Evolutionary conservation across 2,888 invertebrate genomes (phyloP).

Genomic region (Eristalis pertinax): DNA sequence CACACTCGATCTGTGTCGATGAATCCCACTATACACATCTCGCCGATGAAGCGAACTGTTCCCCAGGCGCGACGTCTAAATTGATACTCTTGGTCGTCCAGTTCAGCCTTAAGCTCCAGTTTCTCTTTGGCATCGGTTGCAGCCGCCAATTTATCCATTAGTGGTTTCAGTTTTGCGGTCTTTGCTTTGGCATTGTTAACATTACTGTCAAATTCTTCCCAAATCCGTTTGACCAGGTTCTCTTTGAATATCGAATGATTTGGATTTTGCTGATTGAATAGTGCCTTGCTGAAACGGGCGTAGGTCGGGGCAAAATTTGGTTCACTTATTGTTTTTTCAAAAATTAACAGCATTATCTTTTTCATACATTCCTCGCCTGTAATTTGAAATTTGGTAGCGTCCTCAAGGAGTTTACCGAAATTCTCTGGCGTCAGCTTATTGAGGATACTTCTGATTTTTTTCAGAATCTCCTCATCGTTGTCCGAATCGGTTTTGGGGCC

Average conservation of each 20-base stretch:
- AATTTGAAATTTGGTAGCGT: slow-evolving; percentile 77
- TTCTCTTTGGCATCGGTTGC: slow-evolving; percentile 76
- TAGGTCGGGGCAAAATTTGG: slow-evolving; percentile 80
- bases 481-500: slow-evolving; percentile 68
- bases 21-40: slow-evolving; percentile 78
- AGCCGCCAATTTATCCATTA: slow-evolving; percentile 75
- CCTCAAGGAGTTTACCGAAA: slow-evolving; percentile 78
- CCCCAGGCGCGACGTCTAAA: slow-evolving; percentile 80
- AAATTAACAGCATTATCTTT: slow-evolving; percentile 79
- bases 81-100: slow-evolving; percentile 79
- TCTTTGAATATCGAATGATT: slow-evolving; percentile 76
- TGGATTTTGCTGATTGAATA: slow-evolving; percentile 78
- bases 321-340: slow-evolving; percentile 80
- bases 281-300: slow-evolving; percentile 79
- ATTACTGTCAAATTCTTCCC: slow-evolving; percentile 79
- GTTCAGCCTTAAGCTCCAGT: slow-evolving; percentile 77
- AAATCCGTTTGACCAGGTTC: slow-evolving; percentile 77
- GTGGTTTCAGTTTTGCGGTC: slow-evolving; percentile 77
- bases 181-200: slow-evolving; percentile 80
- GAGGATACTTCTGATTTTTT: slow-evolving; percentile 79
- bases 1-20: slow-evolving; percentile 77
- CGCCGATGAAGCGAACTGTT: slow-evolving; percentile 79
- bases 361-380: slow-evolving; percentile 78
- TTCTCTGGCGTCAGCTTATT: slow-evolving; percentile 79
- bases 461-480: slow-evolving; percentile 77